Conservation (phyloP, 64 coral and sea anemone species). For the Astreopora myriophthalma region DNA sequence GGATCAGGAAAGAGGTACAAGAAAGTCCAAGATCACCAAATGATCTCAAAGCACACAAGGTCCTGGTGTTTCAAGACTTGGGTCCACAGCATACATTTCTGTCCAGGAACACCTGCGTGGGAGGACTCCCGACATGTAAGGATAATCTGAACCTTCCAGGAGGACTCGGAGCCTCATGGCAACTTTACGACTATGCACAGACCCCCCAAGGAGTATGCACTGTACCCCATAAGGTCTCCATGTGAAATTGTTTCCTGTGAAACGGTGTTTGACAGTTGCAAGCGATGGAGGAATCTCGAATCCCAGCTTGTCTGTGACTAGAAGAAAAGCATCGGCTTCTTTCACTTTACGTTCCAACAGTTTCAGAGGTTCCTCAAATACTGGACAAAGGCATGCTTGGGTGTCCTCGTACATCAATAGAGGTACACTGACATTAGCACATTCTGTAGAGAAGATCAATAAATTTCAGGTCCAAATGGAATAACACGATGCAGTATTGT, state of each 20-base stretch:
- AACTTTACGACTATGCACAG: constrained; percentile 88
- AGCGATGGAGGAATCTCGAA: constrained; percentile 77
- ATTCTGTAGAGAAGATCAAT: constrained; percentile 60
- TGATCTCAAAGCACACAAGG: constrained; percentile 83
- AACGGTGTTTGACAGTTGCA: constrained; percentile 69
- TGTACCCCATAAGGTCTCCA: constrained; percentile 95
- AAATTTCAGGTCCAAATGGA: neutral
- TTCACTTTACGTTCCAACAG: constrained; percentile 86
- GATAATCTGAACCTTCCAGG: constrained; percentile 88
- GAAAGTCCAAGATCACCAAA: neutral
- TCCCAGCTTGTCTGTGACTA: constrained; percentile 83
- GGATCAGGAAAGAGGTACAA: neutral
- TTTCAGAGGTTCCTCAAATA: constrained; percentile 78
- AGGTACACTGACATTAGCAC: constrained; percentile 74
- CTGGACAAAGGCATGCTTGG: constrained; percentile 62
- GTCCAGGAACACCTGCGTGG: constrained; percentile 94
- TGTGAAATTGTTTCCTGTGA: constrained; percentile 79
- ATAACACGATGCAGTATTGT: no score
- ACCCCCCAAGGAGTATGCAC: constrained; percentile 93
- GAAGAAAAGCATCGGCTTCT: constrained; percentile 88
- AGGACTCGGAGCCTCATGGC: constrained; percentile 88
- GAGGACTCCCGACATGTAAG: constrained; percentile 91
- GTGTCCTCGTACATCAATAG: constrained; percentile 92
- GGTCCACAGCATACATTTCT: constrained; percentile 92
- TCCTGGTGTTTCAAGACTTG: constrained; percentile 93